Conservation (phyloP, 2,888 invertebrate species). For the Glyphotaelius pellucidus region DNA sequence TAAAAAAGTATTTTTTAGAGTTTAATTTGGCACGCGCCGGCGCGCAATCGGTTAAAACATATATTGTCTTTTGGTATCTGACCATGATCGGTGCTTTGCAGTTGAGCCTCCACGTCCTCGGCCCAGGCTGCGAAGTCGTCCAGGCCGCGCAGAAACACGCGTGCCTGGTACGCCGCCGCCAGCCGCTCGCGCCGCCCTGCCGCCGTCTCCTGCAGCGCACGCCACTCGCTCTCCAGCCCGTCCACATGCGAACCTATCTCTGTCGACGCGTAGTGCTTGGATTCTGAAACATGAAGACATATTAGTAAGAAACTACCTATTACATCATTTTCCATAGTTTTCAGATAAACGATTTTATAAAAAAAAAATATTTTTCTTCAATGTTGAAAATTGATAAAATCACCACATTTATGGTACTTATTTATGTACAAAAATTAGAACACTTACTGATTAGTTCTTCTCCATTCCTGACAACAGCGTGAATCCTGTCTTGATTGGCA, state of each 20-base stretch:
- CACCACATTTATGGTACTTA: neutral
- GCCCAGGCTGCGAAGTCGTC: constrained; percentile 97
- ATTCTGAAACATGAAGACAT: constrained; percentile 72
- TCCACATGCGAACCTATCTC: constrained; percentile 91
- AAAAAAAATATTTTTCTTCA: too few relatives aligned
- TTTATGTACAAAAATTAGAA: neutral
- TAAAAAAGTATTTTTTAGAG: too few relatives aligned
- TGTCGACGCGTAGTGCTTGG: constrained; percentile 91
- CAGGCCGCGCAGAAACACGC: constrained; percentile 90
- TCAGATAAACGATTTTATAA: too few relatives aligned
- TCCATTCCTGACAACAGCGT: constrained; percentile 88
- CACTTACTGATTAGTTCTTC: constrained; percentile 80
- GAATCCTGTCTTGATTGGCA: constrained; percentile 92
- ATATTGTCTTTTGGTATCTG: neutral
- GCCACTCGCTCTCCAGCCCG: constrained; percentile 92
- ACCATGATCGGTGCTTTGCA: constrained; percentile 76
- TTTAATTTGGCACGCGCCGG: too few relatives aligned
- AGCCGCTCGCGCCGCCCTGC: constrained; percentile 90
- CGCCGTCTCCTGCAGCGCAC: constrained; percentile 88
- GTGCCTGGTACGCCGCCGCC: constrained; percentile 93
- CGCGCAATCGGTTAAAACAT: too few relatives aligned
- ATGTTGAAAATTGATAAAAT: neutral
- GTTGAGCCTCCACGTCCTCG: constrained; percentile 83
- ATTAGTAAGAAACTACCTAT: neutral
- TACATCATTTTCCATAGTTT: neutral